Evolutionary conservation across 2,113 vertebrate species (phyloP).

Genomic region (Callithrix jacchus): DNA sequence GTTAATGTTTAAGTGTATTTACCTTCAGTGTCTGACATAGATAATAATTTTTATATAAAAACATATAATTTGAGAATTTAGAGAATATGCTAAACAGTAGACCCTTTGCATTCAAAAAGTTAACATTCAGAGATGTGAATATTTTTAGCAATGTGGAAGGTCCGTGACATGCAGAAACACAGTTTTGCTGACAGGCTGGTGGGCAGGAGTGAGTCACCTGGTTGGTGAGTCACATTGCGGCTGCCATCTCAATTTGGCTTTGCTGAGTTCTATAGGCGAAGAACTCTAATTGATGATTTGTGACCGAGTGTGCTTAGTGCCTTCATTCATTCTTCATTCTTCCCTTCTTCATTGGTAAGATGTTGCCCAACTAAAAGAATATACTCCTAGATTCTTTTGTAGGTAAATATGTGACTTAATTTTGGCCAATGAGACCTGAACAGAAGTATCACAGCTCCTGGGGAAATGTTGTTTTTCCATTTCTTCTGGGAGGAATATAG

Average conservation of each 20-base stretch:
- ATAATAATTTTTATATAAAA: conserved; percentile 34
- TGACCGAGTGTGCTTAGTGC: not conserved
- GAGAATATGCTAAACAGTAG: not conserved
- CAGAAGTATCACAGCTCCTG: not conserved
- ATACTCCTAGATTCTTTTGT: conserved; percentile 1
- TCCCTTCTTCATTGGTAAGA: not conserved
- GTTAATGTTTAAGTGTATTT: not conserved
- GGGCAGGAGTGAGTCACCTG: not conserved
- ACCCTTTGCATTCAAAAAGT: not conserved
- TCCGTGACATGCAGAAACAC: not conserved
- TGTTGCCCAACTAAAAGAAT: not conserved
- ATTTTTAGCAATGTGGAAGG: conserved; percentile 11
- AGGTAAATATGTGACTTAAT: not conserved
- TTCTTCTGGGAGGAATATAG: not conserved
- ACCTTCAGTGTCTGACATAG: not conserved
- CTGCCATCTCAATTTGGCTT: not conserved
- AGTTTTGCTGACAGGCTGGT: not conserved
- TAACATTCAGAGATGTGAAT: not conserved
- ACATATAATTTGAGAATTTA: not conserved
- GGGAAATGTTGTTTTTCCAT: not conserved
- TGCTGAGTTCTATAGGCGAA: not conserved
- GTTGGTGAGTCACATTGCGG: not conserved
- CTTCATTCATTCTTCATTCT: not conserved
- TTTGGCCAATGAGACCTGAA: not conserved
- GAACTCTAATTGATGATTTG: not conserved